A percentile compares a stretch with the other conserved stretches of the same genome.
These are phyloP conservation scores for Pheosia tremula DNA, from an alignment of 2,888 invertebrate species.

Conservation along the genomic window DNA sequence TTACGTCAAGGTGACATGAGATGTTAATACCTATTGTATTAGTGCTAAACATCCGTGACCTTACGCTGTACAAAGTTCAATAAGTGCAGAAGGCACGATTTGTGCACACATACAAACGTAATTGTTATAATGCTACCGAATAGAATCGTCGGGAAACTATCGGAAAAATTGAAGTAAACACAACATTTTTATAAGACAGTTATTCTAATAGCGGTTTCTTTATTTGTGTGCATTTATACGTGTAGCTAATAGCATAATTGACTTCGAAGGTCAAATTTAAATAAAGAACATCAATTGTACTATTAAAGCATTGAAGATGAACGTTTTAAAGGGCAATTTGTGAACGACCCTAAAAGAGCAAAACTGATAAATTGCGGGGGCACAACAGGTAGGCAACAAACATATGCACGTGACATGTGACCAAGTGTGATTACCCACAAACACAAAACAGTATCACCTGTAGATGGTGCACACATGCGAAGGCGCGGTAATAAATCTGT, in stretches of 20 bases:
- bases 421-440: slow-evolving; percentile 58
- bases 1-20: slow-evolving; percentile 81
- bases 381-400: slow-evolving; percentile 77
- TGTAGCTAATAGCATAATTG: slow-evolving; percentile 23
- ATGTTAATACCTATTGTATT: slow-evolving; percentile 80
- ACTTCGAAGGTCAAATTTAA: slow-evolving; percentile 34
- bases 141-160: slow-evolving; percentile 47
- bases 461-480: slow-evolving; percentile 54
- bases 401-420: slow-evolving; percentile 74
- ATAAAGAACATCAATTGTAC: slow-evolving; percentile 40
- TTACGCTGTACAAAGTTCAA: slow-evolving; percentile 80
- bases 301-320: slow-evolving; percentile 52
- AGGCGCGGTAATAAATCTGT: slow-evolving; percentile 69
- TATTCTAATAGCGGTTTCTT: slow-evolving; percentile 27
- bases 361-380: slow-evolving; percentile 74
- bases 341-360: slow-evolving; percentile 72
- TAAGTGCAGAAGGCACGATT: slow-evolving; percentile 68
- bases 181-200: slow-evolving; percentile 24
- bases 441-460: slow-evolving; percentile 70
- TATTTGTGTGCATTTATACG: slow-evolving; percentile 19
- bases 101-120: slow-evolving; percentile 40
- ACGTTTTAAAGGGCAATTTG: slow-evolving; percentile 59
- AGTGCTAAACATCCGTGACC: slow-evolving; percentile 81
- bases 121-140: slow-evolving; percentile 38
- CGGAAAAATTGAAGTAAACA: slow-evolving; percentile 41